These are phyloP conservation scores for Drosophila acutilabella DNA, from an alignment of 2,888 invertebrate genomes.

Conservation along the genomic window DNA sequence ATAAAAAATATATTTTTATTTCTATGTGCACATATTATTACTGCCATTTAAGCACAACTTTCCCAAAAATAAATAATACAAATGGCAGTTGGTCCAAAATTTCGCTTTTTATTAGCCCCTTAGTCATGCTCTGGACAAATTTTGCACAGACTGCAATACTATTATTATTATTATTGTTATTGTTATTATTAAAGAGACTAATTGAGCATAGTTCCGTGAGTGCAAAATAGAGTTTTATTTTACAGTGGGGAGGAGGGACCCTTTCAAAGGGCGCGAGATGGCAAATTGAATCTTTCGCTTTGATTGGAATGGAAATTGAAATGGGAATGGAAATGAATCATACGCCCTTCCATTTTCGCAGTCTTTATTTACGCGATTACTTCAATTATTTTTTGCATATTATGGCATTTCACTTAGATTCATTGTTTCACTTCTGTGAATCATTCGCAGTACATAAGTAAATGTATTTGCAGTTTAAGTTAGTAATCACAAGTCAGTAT, in stretches of 20 bases:
- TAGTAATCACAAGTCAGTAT: conserved; percentile 8
- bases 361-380: conserved; percentile 18
- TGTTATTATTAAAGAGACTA: conserved; percentile 21
- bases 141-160: conserved; percentile 30
- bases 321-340: conserved; percentile 32
- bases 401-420: conserved; percentile 6
- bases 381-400: conserved; percentile 22
- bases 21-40: too few species aligned
- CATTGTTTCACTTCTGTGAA: conserved; percentile 28
- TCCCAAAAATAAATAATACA: neutral
- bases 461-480: neutral
- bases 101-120: conserved; percentile 5
- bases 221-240: too few species aligned
- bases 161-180: conserved; percentile 11
- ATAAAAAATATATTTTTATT: too few species aligned
- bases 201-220: conserved; percentile 45
- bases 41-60: too few species aligned
- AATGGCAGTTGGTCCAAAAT: neutral
- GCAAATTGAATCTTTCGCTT: conserved; percentile 13
- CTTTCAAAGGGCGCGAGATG: neutral
- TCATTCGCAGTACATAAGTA: conserved; percentile 10
- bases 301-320: conserved; percentile 11
- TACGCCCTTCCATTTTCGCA: conserved; percentile 27
- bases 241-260: too few species aligned
- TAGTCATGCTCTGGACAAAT: conserved; percentile 33